Conservation (phyloP, 2,888 invertebrate species). For the Chaetoderma sp. region DNA sequence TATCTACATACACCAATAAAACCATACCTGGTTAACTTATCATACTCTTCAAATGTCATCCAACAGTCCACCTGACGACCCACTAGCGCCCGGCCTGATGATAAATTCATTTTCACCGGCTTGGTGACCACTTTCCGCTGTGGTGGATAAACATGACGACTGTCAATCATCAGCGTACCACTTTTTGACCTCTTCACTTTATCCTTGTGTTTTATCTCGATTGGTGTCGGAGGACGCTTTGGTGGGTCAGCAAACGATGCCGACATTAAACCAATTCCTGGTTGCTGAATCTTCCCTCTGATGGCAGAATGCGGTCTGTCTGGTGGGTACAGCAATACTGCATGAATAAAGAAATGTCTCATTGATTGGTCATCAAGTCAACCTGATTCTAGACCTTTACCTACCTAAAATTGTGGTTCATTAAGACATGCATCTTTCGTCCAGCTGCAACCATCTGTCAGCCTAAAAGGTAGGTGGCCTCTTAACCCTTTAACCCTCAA, state of each 20-base stretch:
- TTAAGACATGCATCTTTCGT: too few species aligned
- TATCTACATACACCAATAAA: too few species aligned
- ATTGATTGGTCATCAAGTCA: not conserved
- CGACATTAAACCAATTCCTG: conserved; percentile 44
- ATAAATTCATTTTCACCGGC: conserved; percentile 52
- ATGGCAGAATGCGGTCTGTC: conserved; percentile 49
- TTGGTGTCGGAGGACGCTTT: conserved; percentile 46
- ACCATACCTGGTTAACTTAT: conserved; percentile 55
- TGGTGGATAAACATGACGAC: conserved; percentile 50
- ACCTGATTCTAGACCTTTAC: conserved; percentile 1
- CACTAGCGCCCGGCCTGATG: conserved; percentile 61
- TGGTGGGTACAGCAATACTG: conserved; percentile 61
- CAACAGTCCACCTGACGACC: conserved; percentile 59
- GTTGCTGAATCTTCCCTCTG: conserved; percentile 46
- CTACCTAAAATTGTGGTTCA: not conserved
- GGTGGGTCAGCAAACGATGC: conserved; percentile 50
- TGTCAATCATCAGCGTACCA: conserved; percentile 51
- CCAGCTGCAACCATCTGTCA: too few species aligned
- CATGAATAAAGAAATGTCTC: conserved; percentile 17
- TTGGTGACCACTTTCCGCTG: conserved; percentile 38
- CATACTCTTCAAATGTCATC: conserved; percentile 67
- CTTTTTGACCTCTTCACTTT: conserved; percentile 50
- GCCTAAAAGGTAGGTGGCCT: too few species aligned
- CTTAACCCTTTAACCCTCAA: too few species aligned
- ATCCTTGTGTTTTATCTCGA: conserved; percentile 52